Conservation (phyloP, 2,888 invertebrate genomes). For the Dynastes grantii region DNA sequence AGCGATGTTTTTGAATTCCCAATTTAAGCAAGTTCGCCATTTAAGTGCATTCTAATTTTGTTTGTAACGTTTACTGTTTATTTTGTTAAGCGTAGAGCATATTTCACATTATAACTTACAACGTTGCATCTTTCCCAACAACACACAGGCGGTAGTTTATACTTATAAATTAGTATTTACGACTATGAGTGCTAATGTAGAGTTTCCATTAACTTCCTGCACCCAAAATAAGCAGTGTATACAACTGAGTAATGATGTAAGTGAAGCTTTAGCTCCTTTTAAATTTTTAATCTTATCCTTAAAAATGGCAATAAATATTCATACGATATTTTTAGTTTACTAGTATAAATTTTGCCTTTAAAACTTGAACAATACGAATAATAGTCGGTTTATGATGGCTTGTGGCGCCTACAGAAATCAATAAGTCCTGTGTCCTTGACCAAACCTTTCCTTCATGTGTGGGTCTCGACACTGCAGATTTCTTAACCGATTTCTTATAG, state of each 20-base stretch:
- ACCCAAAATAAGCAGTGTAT: background rate
- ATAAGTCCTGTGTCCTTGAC: slow-evolving; percentile 45
- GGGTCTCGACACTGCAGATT: background rate
- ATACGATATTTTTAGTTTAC: background rate
- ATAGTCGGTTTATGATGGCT: slow-evolving; percentile 19
- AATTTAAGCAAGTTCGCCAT: no score
- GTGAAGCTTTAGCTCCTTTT: background rate
- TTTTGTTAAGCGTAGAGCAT: no score
- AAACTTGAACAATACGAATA: slow-evolving; percentile 19
- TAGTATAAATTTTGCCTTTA: background rate
- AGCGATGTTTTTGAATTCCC: no score
- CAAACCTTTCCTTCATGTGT: slow-evolving; percentile 21
- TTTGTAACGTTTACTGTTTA: no score
- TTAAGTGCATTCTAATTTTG: no score
- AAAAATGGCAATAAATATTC: background rate
- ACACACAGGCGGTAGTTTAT: no score
- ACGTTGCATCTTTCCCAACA: no score
- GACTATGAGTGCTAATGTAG: no score
- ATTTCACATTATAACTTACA: no score
- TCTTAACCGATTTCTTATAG: background rate
- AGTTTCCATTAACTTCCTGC: no score
- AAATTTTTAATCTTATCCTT: background rate
- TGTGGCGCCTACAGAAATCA: slow-evolving; percentile 40
- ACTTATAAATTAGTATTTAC: no score
- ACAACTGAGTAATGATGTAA: background rate